Percentiles rank a stretch among this genome's conserved stretches.
These are phyloP conservation scores for Acestrorhynchus altus DNA, from an alignment of 2,797 vertebrate genomes.

Conservation along the genomic window DNA sequence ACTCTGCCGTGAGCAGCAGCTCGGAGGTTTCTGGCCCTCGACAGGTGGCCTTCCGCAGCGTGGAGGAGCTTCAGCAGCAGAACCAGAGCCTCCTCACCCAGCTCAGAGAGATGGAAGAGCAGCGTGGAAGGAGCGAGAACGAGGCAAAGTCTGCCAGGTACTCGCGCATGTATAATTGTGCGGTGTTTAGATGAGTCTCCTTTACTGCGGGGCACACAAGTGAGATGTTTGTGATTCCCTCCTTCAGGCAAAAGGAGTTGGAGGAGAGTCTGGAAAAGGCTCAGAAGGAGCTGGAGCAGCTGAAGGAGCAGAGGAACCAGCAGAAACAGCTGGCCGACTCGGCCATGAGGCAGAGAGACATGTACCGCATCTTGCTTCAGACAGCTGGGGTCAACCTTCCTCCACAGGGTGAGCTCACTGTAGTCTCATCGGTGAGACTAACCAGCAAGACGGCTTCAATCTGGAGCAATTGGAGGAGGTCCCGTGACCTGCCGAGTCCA, in stretches of 20 bases:
- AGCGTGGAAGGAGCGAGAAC: conserved; percentile 82
- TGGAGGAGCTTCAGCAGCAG: conserved; percentile 92
- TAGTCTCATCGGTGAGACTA: too few species aligned
- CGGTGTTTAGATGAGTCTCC: too few species aligned
- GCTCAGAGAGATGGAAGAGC: conserved; percentile 88
- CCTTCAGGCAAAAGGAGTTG: conserved; percentile 74
- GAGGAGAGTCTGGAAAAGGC: conserved; percentile 82
- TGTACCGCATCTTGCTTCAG: conserved; percentile 93
- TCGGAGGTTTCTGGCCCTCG: conserved; percentile 72
- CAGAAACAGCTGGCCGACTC: conserved; percentile 93
- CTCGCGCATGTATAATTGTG: not conserved
- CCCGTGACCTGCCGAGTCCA: too few species aligned
- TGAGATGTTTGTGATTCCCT: not conserved
- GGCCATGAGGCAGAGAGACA: conserved; percentile 90
- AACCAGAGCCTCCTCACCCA: conserved; percentile 89
- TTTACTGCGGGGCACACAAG: too few species aligned
- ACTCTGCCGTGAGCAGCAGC: conserved; percentile 84
- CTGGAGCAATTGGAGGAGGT: too few species aligned
- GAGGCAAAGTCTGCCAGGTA: conserved; percentile 86
- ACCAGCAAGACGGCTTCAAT: too few species aligned
- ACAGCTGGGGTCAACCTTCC: conserved; percentile 90
- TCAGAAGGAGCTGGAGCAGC: conserved; percentile 83
- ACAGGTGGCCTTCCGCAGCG: conserved; percentile 89
- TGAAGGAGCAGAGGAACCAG: conserved; percentile 88
- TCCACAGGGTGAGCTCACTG: conserved; percentile 78